Evolutionary conservation across 1,140 invertebrate species (phyloP), one percentile per base, ranked within the genome.

Genomic region (Anastrepha ludens): DNA sequence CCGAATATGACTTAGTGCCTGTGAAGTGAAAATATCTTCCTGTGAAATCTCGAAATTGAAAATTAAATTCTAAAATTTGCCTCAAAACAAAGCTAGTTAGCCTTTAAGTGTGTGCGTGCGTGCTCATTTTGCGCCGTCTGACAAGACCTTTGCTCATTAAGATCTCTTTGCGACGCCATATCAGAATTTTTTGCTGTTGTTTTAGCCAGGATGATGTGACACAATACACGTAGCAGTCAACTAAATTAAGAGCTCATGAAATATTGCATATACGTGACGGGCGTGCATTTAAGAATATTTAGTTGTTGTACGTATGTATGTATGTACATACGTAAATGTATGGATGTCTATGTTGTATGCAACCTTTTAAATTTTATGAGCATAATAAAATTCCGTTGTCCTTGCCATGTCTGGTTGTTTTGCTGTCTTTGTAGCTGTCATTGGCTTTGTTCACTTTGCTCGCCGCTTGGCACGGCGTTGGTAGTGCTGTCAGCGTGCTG

Each of bases 291-390:
- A 74, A 47, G 17, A 15, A 17, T 3, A 47, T 74, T 74, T 74
- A 39, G 70, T 50, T 74, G 39, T 74, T 74, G 64, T 67, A 47
- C 44, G 67, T 47, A 7, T 65, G 60, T 5, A 17, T 62, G 15
- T 62, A 4, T 62, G 8, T 62, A 2, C 4, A n/a, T 62, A 17
- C 17, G 15, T 17, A 62, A 15, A 62, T 62, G 60, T 62, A 3
- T 17, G 2, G 5, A n/a, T 62, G 17, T 13, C 29, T n/a, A 2
- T 29, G 44, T 17, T 6, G 7, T 20, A 20, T 74, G 74, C 17
- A 81, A 55, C 74, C 74, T 81, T 81, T 81, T 55, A 81, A 81
- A 58, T 81, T 81, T 81, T 81, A 81, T 81, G 15, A 81, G 44
- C 74, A 20, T 41, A 29, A 81, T 81, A 55, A 81, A 81, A 81